Conservation (phyloP, 2,113 vertebrate species). For the Catharus bicknelli region DNA sequence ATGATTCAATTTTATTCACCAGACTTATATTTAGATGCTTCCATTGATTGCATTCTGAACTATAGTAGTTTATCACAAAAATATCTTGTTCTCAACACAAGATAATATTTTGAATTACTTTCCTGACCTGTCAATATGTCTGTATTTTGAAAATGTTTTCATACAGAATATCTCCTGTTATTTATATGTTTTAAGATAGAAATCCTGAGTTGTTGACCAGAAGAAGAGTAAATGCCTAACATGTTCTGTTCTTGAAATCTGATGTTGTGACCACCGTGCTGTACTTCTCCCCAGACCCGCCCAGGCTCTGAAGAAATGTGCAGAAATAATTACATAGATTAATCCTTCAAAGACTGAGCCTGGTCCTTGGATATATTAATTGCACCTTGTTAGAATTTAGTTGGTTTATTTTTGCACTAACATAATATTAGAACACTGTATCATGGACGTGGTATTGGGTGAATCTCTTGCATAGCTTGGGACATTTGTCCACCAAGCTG, state of each 20-base stretch:
- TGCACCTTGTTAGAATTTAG: neutral
- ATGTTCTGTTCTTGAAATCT: neutral
- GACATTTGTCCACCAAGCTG: neutral
- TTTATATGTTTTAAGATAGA: neutral
- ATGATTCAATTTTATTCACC: neutral
- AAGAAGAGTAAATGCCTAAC: neutral
- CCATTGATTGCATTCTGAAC: neutral
- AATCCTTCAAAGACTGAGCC: neutral
- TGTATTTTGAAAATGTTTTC: neutral
- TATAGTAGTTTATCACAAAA: neutral
- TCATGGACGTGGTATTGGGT: rapidly evolving
- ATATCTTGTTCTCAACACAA: neutral
- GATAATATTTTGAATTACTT: neutral
- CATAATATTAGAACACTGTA: neutral
- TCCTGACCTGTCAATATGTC: neutral
- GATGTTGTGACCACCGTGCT: neutral
- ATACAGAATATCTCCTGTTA: neutral
- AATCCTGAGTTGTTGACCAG: neutral
- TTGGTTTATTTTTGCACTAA: neutral
- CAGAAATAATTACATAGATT: neutral
- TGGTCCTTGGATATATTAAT: neutral
- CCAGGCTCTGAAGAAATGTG: neutral
- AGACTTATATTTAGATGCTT: neutral
- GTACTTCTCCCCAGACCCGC: neutral
- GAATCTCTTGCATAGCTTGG: neutral